Evolutionary conservation across 2,797 vertebrate species (phyloP).

Genomic region (Gymnopithys bicolor): DNA sequence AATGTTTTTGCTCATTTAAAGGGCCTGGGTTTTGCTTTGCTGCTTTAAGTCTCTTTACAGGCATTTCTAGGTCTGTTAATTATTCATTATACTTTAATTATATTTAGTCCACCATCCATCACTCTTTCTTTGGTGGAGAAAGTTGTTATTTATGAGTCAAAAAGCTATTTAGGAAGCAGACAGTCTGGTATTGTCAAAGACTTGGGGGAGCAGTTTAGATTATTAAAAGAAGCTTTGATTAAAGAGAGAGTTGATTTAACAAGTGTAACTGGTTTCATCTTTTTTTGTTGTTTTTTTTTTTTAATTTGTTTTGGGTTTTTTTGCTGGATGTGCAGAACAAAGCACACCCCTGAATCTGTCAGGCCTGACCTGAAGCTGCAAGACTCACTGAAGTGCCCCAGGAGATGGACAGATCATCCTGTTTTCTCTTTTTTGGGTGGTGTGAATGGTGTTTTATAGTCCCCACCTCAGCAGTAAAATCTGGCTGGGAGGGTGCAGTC

Average conservation of each 20-base stretch:
- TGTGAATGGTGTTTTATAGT: neutral
- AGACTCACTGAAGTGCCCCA: neutral
- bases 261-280: slow-evolving; percentile 1
- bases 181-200: neutral
- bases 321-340: neutral
- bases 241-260: slow-evolving; percentile 34
- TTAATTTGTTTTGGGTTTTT: neutral
- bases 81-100: slow-evolving; percentile 12
- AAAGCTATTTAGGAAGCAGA: slow-evolving; percentile 45
- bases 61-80: neutral
- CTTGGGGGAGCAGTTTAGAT: neutral
- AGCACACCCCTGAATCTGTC: neutral
- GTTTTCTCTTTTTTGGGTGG: neutral
- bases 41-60: neutral
- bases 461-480: neutral
- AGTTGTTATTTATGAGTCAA: slow-evolving; percentile 36
- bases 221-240: slow-evolving; percentile 46
- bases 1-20: neutral
- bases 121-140: neutral
- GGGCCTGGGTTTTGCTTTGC: neutral
- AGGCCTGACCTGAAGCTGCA: neutral
- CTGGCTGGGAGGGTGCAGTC: neutral
- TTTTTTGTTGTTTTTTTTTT: neutral
- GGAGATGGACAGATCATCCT: neutral
- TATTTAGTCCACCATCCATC: neutral